Conservation (phyloP, 2,797 vertebrate species). For the Balearica regulorum region DNA sequence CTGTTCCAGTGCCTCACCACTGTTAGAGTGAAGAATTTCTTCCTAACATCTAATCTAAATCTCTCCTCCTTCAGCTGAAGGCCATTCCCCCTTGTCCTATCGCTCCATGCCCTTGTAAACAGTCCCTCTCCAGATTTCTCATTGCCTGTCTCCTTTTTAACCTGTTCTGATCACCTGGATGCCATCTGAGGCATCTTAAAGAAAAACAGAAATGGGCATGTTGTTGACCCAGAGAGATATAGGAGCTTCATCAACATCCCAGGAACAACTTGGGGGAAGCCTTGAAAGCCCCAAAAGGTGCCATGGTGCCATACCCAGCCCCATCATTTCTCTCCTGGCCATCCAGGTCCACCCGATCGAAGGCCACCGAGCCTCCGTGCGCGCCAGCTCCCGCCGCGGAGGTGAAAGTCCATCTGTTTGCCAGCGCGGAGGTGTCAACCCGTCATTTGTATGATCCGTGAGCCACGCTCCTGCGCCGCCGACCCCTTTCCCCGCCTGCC, state of each 20-base stretch:
- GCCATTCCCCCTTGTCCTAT: no score
- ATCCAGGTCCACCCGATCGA: not conserved
- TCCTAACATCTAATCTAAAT: no score
- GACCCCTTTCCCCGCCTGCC: conserved; percentile 31
- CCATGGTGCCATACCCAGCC: not conserved
- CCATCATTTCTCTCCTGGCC: not conserved
- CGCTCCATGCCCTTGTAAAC: no score
- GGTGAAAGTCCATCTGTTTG: conserved; percentile 19
- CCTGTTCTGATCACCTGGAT: not conserved
- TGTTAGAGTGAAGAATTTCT: no score
- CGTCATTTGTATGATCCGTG: not conserved
- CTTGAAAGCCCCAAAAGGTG: not conserved
- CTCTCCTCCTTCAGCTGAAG: no score
- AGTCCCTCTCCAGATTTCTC: not conserved
- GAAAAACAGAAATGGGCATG: not conserved
- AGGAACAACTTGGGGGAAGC: not conserved
- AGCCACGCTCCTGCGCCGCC: not conserved
- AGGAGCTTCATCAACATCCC: not conserved
- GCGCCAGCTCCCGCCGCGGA: not conserved
- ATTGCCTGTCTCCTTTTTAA: not conserved
- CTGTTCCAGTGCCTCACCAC: no score
- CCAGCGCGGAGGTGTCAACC: not conserved
- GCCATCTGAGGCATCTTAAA: not conserved
- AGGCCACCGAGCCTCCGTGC: accelerated
- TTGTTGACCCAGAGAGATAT: not conserved